phyloP scores from a whole-genome alignment of 2,888 invertebrate genomes.

The Habroteleia sp. region DNA sequence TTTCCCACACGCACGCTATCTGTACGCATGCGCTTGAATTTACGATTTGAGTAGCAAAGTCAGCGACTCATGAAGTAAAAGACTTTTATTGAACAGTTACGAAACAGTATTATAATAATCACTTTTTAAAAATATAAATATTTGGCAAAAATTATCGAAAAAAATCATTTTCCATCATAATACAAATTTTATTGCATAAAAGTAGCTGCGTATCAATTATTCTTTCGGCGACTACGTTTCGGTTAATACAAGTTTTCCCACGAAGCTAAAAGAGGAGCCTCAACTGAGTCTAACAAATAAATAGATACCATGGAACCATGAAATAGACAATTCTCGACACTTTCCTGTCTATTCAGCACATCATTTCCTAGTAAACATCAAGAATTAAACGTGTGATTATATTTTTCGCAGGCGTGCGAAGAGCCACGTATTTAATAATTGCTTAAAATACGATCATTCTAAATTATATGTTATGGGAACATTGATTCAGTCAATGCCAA shows the following conservation, averaged over 20 bases:
- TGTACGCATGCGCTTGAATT: no score
- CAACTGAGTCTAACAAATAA: constrained; percentile 23
- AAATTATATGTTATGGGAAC: constrained; percentile 22
- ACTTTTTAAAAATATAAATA: no score
- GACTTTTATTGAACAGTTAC: no score
- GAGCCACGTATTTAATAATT: constrained; percentile 41
- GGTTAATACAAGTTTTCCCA: constrained; percentile 32
- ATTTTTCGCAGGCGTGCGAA: constrained; percentile 22
- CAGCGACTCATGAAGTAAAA: no score
- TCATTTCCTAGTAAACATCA: constrained; percentile 40
- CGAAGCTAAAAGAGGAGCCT: constrained; percentile 4
- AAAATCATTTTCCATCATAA: no score
- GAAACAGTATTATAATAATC: no score
- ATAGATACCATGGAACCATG: background rate
- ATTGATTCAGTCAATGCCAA: constrained; percentile 3
- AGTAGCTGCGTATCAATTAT: no score
- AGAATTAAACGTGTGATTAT: constrained; percentile 25
- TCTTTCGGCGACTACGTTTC: no score
- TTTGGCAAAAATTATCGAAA: no score
- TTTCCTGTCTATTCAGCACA: constrained; percentile 27
- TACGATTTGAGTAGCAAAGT: no score
- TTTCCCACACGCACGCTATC: no score
- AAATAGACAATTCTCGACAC: constrained; percentile 26
- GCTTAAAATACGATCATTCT: constrained; percentile 13
- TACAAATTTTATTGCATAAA: no score